Evolutionary conservation across 2,113 vertebrate species (phyloP).

Genomic region (Taxidea taxus): DNA sequence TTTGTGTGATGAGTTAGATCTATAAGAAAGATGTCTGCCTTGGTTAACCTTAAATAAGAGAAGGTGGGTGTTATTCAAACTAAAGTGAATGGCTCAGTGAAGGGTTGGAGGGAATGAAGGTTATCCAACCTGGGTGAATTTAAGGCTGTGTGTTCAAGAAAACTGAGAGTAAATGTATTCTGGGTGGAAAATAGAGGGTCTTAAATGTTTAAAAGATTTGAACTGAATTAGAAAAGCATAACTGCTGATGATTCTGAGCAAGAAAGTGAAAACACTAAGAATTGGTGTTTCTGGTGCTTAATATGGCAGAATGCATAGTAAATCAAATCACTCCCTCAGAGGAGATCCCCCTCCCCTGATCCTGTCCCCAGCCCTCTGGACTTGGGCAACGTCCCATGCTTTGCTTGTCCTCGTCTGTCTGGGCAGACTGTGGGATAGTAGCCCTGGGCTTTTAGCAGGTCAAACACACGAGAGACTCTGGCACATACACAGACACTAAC

Average conservation of each 20-base stretch:
- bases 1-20: neutral
- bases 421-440: no score
- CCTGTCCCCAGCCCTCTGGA: neutral
- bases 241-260: neutral
- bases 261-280: neutral
- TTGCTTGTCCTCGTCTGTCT: neutral
- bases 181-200: neutral
- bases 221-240: neutral
- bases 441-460: neutral
- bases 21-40: neutral
- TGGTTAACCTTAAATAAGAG: neutral
- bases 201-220: neutral
- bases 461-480: fast-evolving
- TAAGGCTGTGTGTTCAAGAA: neutral
- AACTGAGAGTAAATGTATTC: neutral
- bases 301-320: no score
- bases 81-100: neutral
- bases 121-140: neutral
- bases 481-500: fast-evolving
- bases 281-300: neutral
- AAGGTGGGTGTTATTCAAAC: neutral
- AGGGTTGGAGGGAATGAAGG: neutral
- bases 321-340: neutral
- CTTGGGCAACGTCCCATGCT: no score
- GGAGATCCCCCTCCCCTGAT: neutral